A percentile compares a stretch with the other conserved stretches of the same genome.
phyloP scores from a whole-genome alignment of 2,797 vertebrate genomes.

The Sternotherus odoratus region DNA sequence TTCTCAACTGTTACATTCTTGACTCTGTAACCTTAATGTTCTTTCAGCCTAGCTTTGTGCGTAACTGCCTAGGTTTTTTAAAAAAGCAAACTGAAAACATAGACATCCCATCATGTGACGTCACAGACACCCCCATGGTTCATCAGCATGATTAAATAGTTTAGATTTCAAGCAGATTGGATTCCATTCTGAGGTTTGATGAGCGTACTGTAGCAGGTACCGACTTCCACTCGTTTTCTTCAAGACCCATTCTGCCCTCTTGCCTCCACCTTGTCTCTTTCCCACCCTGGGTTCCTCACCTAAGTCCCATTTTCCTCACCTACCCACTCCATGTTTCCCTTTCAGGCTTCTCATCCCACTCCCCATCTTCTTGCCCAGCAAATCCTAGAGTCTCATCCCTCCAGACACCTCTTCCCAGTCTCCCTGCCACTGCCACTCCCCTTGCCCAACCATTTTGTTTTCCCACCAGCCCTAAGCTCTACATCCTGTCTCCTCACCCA shows the following conservation, averaged over 20 bases:
- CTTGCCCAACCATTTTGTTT: fast-evolving
- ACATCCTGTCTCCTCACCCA: no score
- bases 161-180: no score
- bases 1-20: no score
- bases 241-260: neutral
- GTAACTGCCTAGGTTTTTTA: no score
- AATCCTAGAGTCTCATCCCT: neutral
- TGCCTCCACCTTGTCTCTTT: neutral
- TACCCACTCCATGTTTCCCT: neutral
- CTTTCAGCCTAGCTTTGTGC: no score
- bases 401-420: neutral
- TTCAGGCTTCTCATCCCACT: no score
- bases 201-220: fast-evolving
- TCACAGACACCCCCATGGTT: no score
- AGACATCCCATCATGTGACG: no score
- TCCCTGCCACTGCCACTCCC: neutral
- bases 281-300: neutral
- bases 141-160: no score
- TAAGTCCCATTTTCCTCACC: neutral
- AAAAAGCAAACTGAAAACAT: no score
- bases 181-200: neutral
- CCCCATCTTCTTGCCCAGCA: neutral
- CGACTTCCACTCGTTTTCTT: neutral
- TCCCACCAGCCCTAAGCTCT: no score
- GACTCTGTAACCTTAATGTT: no score